These are phyloP conservation scores for Pollenia angustigena DNA, from an alignment of 2,888 invertebrate species.

Conservation along the genomic window DNA sequence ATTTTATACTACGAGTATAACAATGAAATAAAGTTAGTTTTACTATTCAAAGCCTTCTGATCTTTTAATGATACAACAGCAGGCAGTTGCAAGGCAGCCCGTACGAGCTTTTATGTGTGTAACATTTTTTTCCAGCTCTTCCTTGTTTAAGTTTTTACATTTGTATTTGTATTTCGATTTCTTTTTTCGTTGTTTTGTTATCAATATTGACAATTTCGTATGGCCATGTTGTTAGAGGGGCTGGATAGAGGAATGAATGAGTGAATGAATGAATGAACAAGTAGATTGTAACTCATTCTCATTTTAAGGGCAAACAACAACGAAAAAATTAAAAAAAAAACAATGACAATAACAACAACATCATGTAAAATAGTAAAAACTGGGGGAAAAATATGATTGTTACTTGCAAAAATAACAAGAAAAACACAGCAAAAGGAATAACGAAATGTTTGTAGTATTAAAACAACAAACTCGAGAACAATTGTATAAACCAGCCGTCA, in stretches of 20 bases:
- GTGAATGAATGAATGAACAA: conserved; percentile 20
- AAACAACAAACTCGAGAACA: conserved; percentile 68
- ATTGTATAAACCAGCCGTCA: conserved; percentile 80
- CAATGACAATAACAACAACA: conserved; percentile 32
- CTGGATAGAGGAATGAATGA: conserved; percentile 4
- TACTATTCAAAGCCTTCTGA: conserved; percentile 42
- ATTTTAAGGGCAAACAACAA: conserved; percentile 46
- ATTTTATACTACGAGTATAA: neutral
- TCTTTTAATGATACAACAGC: conserved; percentile 47
- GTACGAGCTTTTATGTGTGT: neutral
- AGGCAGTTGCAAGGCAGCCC: neutral
- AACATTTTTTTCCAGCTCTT: conserved; percentile 25
- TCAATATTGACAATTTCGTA: conserved; percentile 68
- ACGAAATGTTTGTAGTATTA: conserved; percentile 65
- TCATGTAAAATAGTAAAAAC: conserved; percentile 7
- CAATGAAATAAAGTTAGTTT: conserved; percentile 30
- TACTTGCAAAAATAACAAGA: conserved; percentile 51
- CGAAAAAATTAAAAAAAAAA: conserved; percentile 43
- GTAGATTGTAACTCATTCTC: conserved; percentile 66
- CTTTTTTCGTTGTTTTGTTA: conserved; percentile 40
- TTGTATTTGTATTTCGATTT: conserved; percentile 1
- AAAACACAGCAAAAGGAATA: conserved; percentile 42
- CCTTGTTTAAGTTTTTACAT: conserved; percentile 30
- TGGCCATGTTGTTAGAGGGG: conserved; percentile 46
- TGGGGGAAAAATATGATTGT: conserved; percentile 45